Evolutionary conservation across 2,888 invertebrate genomes (phyloP).

Genomic region (Tipula helvola): DNA sequence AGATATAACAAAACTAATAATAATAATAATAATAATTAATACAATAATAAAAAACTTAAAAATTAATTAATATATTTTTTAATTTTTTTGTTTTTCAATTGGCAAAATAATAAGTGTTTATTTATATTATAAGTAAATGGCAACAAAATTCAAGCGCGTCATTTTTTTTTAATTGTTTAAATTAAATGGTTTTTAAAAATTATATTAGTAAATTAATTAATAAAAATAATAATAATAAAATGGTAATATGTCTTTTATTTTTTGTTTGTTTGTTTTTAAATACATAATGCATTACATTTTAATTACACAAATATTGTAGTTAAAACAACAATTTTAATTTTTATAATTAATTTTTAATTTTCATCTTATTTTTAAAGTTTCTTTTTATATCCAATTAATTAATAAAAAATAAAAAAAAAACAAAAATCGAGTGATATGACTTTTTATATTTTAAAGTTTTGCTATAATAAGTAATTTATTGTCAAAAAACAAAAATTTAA

Average conservation of each 20-base stretch:
- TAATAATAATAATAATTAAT: background rate
- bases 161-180: background rate
- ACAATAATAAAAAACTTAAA: background rate
- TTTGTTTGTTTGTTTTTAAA: background rate
- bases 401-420: background rate
- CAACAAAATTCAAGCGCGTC: slow-evolving; percentile 10
- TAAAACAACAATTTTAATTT: background rate
- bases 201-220: background rate
- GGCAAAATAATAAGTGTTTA: background rate
- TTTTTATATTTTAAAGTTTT: background rate
- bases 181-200: background rate
- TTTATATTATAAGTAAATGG: background rate
- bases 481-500: background rate
- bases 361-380: background rate
- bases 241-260: background rate
- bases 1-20: background rate
- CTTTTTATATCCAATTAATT: background rate
- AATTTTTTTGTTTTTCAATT: background rate
- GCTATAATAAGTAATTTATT: background rate
- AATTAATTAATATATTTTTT: background rate
- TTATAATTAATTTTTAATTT: background rate
- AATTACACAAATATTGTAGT: slow-evolving; percentile 7
- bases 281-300: background rate
- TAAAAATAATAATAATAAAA: background rate
- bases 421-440: background rate